Evolutionary conservation across 2,888 invertebrate species (phyloP), one percentile per base, ranked within the genome.

Genomic region (Acleris emargana): DNA sequence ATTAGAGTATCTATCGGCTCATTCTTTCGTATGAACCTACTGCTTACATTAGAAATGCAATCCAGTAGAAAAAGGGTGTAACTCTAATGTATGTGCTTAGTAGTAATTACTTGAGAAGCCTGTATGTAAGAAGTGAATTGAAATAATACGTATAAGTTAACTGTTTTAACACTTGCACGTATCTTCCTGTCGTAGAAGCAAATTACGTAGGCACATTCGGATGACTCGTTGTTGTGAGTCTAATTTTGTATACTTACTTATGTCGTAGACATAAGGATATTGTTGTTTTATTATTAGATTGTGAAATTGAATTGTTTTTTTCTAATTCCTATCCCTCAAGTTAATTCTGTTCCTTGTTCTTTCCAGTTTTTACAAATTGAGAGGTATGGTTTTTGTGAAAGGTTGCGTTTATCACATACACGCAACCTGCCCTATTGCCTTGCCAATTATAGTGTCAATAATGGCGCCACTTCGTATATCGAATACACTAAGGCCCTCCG

Each of bases 1-100:
- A 89, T 81, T 84, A 85, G 83, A 73, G 51, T 68, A 67, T 76
- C 73, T 73, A 70, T 74, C 64, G 68, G 71, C 28, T 20, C 7
- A 53, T 54, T 32, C 43, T 50, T 64, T 61, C 62, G 69, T 75
- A 73, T 70, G 70, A 69, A 71, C 71, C 72, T 71, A 73, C 67
- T 72, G 72, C 64, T 45, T 38, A 38, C 38, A 38, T 38, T 13
- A 38, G 38, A 38, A 38, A 13, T 38, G 9, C 38, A 13, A 38
- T 13, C 38, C 38, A 38, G 9, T 32, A 13, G 13, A 13, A 13
- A 38, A 13, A 38, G 38, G 3, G 38, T 38, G 38, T 13, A 38
- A 38, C 13, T 13, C 38, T 38, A 13, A 17, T 57, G 47, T 28
- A 57, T 11, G 16, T 28, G 47, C 18, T 7, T 17, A 20, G 18